Percentiles rank a stretch among this genome's conserved stretches.
Evolutionary conservation across 2,888 invertebrate species (phyloP).

Genomic region (Cheilosia variabilis): DNA sequence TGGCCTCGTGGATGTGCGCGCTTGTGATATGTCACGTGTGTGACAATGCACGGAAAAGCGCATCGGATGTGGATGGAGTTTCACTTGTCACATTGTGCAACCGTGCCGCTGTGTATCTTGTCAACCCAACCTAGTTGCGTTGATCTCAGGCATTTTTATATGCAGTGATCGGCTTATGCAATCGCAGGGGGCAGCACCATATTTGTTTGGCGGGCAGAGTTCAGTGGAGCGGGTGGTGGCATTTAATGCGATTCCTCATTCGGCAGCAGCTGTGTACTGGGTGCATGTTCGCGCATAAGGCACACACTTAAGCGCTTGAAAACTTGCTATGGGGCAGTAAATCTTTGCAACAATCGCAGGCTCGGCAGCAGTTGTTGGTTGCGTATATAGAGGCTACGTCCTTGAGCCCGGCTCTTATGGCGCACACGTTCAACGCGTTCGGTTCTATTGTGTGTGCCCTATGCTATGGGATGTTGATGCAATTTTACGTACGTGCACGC

Average conservation of each 20-base stretch:
- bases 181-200: conserved; percentile 52
- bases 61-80: conserved; percentile 61
- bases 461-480: conserved; percentile 57
- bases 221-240: conserved; percentile 75
- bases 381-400: conserved; percentile 69
- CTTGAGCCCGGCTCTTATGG: conserved; percentile 61
- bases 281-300: conserved; percentile 66
- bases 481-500: conserved; percentile 49
- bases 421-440: background rate
- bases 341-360: conserved; percentile 67
- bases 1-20: conserved; percentile 52
- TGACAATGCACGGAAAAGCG: conserved; percentile 41
- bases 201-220: conserved; percentile 68
- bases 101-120: conserved; percentile 46
- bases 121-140: conserved; percentile 71
- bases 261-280: conserved; percentile 52
- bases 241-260: conserved; percentile 68
- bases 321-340: conserved; percentile 51
- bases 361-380: conserved; percentile 43
- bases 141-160: conserved; percentile 52
- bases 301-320: conserved; percentile 64
- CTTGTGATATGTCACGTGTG: conserved; percentile 70
- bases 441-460: conserved; percentile 59
- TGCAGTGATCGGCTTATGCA: conserved; percentile 54
- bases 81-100: conserved; percentile 75